Conservation (phyloP, 2,888 invertebrate genomes). For the Orchesellides sinensis region DNA sequence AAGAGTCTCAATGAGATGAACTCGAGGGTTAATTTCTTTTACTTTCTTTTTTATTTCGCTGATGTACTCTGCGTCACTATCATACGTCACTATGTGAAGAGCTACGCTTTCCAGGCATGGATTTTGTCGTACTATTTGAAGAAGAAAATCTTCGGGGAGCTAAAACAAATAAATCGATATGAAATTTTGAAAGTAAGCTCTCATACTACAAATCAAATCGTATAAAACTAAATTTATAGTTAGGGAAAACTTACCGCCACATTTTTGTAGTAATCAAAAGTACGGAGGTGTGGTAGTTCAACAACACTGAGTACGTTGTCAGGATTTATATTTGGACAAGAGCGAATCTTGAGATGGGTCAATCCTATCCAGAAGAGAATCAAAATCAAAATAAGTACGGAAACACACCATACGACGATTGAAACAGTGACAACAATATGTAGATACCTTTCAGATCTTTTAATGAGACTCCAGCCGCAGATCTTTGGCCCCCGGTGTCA, state of each 20-base stretch:
- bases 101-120: constrained; percentile 56
- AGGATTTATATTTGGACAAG: constrained; percentile 48
- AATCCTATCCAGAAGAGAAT: constrained; percentile 48
- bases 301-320: constrained; percentile 33
- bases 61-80: constrained; percentile 19
- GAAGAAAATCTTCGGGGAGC: constrained; percentile 42
- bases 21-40: constrained; percentile 35
- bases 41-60: constrained; percentile 12
- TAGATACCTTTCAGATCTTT: constrained; percentile 54
- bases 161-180: constrained; percentile 21
- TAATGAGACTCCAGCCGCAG: constrained; percentile 57
- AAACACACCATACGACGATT: too few relatives aligned
- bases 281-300: constrained; percentile 14
- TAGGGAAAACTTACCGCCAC: constrained; percentile 34
- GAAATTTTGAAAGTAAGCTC: background rate
- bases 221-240: background rate
- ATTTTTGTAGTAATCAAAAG: constrained; percentile 48
- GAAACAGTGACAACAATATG: background rate
- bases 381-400: background rate
- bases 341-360: constrained; percentile 43
- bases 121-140: constrained; percentile 50
- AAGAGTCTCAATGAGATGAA: constrained; percentile 30
- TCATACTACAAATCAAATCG: background rate
- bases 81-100: constrained; percentile 31
- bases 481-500: background rate